Conservation (phyloP, 2,113 vertebrate genomes). For the Perccottus glenii region DNA sequence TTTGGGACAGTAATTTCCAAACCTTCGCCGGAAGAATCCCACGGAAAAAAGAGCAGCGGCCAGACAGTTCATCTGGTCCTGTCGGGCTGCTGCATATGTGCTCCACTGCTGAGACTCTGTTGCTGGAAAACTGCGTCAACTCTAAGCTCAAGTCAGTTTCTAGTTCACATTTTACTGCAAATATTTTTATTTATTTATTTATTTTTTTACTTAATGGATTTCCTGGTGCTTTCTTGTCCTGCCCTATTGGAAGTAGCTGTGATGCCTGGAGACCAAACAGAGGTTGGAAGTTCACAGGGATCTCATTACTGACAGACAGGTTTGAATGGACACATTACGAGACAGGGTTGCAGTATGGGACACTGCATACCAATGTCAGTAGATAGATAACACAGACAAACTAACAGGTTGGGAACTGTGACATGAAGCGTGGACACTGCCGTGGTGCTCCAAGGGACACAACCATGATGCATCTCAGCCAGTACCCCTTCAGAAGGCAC, state of each 20-base stretch:
- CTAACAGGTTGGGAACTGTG: slow-evolving; percentile 17
- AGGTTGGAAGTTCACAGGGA: slow-evolving; percentile 37
- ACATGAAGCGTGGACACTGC: slow-evolving; percentile 80
- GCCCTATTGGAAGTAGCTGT: slow-evolving; percentile 19
- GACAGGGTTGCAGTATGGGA: slow-evolving; percentile 54
- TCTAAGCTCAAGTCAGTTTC: slow-evolving; percentile 25
- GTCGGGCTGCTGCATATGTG: slow-evolving; percentile 56
- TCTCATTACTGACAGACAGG: slow-evolving; percentile 18
- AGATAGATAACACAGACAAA: slow-evolving; percentile 38
- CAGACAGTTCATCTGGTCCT: slow-evolving; percentile 47
- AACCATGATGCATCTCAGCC: slow-evolving; percentile 95
- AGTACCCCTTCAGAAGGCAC: slow-evolving; percentile 95
- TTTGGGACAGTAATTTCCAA: slow-evolving; percentile 76
- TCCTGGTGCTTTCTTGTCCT: slow-evolving; percentile 40
- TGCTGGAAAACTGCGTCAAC: slow-evolving; percentile 35
- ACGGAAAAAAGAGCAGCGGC: slow-evolving; percentile 71
- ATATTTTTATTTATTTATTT: slow-evolving; percentile 20
- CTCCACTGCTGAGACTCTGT: slow-evolving; percentile 39
- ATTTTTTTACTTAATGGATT: slow-evolving; percentile 54
- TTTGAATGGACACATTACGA: slow-evolving; percentile 40
- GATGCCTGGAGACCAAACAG: slow-evolving; percentile 42
- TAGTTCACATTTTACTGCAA: slow-evolving; percentile 12
- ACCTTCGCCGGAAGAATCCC: slow-evolving; percentile 78
- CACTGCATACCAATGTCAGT: slow-evolving; percentile 30
- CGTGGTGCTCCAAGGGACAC: slow-evolving; percentile 79